These are phyloP conservation scores for Bombus difficillimus DNA, from an alignment of 1,140 invertebrate genomes.

Conservation along the genomic window DNA sequence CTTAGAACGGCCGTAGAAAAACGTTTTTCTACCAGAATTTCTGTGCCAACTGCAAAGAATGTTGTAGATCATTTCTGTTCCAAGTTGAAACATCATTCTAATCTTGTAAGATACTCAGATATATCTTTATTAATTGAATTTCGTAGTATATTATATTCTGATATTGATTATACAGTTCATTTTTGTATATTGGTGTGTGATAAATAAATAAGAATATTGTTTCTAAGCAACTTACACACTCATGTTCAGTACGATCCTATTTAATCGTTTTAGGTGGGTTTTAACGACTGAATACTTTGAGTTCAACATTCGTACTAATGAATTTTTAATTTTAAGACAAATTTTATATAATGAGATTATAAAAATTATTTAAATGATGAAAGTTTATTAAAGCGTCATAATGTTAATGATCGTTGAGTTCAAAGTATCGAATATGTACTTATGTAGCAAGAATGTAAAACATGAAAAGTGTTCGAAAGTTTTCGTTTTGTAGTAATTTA, in stretches of 20 bases:
- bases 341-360: not conserved
- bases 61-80: constrained; percentile 80
- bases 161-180: constrained; percentile 82
- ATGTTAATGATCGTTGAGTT: not conserved
- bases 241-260: constrained; percentile 18
- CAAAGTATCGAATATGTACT: not conserved
- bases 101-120: constrained; percentile 83
- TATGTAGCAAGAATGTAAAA: not conserved
- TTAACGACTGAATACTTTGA: too few relatives aligned
- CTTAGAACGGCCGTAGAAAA: constrained; percentile 78
- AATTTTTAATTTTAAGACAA: not conserved
- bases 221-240: constrained; percentile 77
- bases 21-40: constrained; percentile 82
- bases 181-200: constrained; percentile 84
- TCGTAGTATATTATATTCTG: constrained; percentile 83
- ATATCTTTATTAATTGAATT: constrained; percentile 82
- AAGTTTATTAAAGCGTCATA: not conserved
- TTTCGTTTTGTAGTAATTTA: constrained; percentile 6
- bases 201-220: constrained; percentile 84
- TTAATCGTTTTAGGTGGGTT: not conserved
- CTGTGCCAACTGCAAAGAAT: constrained; percentile 83
- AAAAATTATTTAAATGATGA: not conserved
- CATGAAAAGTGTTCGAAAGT: not conserved
- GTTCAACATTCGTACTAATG: too few relatives aligned
- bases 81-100: constrained; percentile 81